Percentiles rank a stretch among this genome's conserved stretches.
These are phyloP conservation scores for Brachionus calyciflorus DNA, from an alignment of 1,140 invertebrate genomes.

Conservation along the genomic window DNA sequence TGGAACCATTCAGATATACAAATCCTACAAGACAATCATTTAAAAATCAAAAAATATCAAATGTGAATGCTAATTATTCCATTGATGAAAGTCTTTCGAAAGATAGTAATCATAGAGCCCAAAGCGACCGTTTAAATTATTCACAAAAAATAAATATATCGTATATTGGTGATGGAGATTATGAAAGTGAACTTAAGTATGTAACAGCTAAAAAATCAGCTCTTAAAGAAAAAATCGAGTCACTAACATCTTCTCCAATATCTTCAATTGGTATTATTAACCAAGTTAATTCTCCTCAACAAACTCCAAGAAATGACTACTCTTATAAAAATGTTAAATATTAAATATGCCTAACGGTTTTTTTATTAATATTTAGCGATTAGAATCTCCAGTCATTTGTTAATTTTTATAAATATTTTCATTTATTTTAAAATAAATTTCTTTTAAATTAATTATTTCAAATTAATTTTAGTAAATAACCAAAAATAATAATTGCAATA, in stretches of 20 bases:
- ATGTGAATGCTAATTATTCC: not conserved
- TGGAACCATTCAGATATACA: conserved; percentile 24
- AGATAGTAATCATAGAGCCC: not conserved
- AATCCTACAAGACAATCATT: not conserved
- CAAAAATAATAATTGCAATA: too few relatives aligned
- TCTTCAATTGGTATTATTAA: conserved; percentile 1
- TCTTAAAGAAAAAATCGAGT: not conserved
- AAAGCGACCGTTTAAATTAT: not conserved
- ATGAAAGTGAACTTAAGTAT: not conserved
- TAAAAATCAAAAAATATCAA: not conserved
- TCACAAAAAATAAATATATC: conserved; percentile 14
- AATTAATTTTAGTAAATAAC: too few relatives aligned
- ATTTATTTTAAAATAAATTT: too few relatives aligned
- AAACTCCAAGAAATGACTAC: not conserved
- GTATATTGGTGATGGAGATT: not conserved
- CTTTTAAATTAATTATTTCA: too few relatives aligned
- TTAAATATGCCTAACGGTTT: too few relatives aligned
- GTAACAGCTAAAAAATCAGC: not conserved
- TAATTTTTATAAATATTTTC: too few relatives aligned
- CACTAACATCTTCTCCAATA: conserved; percentile 3
- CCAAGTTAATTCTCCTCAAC: not conserved
- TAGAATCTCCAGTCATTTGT: too few relatives aligned
- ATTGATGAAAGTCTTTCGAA: too few relatives aligned
- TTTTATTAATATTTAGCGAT: too few relatives aligned
- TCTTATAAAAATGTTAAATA: too few relatives aligned